phyloP scores from a whole-genome alignment of 2,113 vertebrate species.

The Apteryx owenii region DNA sequence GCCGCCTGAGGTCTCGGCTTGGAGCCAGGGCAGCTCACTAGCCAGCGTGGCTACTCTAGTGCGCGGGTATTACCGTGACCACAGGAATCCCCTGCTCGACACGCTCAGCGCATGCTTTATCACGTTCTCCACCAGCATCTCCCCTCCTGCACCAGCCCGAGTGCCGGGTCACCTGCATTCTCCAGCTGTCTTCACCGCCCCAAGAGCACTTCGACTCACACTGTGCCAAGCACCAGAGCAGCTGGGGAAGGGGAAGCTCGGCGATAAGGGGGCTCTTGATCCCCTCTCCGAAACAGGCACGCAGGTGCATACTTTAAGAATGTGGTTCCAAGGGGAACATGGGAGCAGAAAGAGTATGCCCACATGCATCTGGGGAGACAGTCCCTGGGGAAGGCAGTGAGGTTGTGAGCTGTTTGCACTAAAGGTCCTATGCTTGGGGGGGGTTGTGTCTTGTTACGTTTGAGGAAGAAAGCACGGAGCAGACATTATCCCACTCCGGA shows the following conservation, averaged over 20 bases:
- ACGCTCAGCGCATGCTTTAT: background rate
- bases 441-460: background rate
- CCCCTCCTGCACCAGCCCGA: fast-evolving
- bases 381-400: background rate
- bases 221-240: background rate
- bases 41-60: background rate
- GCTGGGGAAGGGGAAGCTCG: fast-evolving
- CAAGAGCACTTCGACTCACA: background rate
- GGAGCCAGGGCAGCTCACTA: background rate
- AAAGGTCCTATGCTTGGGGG: background rate
- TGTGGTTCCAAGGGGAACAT: fast-evolving
- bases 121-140: background rate
- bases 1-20: background rate
- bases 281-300: background rate
- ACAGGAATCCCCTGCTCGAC: background rate
- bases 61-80: background rate
- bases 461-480: background rate
- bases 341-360: background rate
- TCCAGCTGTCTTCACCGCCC: background rate
- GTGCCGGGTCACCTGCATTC: background rate
- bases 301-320: fast-evolving
- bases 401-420: background rate
- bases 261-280: background rate
- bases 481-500: background rate
- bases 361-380: fast-evolving